Evolutionary conservation across 2,797 vertebrate species (phyloP), one percentile per base, ranked within the genome.

Genomic region (Scarus forsteni): DNA sequence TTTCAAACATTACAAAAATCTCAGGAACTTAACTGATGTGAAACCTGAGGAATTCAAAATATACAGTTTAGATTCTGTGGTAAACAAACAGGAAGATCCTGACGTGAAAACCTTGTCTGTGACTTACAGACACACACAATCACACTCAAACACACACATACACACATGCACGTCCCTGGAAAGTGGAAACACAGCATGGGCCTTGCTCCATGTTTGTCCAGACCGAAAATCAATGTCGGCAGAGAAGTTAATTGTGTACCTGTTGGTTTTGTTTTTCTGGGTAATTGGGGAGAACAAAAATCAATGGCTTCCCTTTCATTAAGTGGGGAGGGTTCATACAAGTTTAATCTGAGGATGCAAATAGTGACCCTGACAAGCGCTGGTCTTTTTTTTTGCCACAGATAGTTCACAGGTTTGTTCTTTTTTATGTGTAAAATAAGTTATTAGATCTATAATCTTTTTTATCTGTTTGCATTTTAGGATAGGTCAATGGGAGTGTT

Each of bases 261-360:
- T 60, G 80, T 18, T 70, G 63, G 54, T 88, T 86, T 81, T 90
- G 86, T 92, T 89, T 87, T 89, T 85, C 77, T 65, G 76, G 66
- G 79, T 92, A 92, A 87, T 85, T 84, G 84, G 63, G 76, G 88
- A 75, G 35, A 70, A 80, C 76, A 75, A 80, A 88, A 92, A 91
- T 92, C 89, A 67, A 90, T 91, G 54, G 38, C 44, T 58, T 73
- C 58, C 44, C 54, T 75, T 84, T 71, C 68, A 70, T 84, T 81
- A 78, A 75, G 42, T 1, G 14, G 50, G 60, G 61, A 68, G 76
- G 70, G 74, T 83, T 75, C 72, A 62, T 71, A 39, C 55, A 75
- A 83, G 45, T 81, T 76, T 77, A 80, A 84, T 71, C 53, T 60
- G 34, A 53, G 8, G 69, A 53, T 51, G 39, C 44, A 44, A 63